These are phyloP conservation scores for Premnoplex brunnescens DNA, from an alignment of 2,797 vertebrate species.

Conservation along the genomic window DNA sequence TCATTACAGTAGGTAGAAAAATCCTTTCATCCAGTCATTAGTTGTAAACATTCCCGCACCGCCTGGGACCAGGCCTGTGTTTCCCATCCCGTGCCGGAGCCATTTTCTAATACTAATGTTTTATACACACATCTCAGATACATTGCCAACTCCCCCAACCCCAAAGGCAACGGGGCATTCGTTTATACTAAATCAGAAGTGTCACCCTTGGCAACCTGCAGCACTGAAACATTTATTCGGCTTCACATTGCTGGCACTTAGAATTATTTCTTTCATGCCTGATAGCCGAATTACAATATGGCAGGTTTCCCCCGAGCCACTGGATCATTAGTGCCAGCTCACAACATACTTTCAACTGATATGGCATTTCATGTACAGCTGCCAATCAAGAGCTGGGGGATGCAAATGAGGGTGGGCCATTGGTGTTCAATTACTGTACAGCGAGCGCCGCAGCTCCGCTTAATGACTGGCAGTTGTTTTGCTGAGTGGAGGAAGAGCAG, in stretches of 20 bases:
- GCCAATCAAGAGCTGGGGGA: slow-evolving; percentile 93
- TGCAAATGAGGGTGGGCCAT: slow-evolving; percentile 96
- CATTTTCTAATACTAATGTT: slow-evolving; percentile 86
- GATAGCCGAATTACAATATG: slow-evolving; percentile 99
- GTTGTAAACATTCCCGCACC: slow-evolving; percentile 80
- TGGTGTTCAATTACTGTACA: slow-evolving; percentile 91
- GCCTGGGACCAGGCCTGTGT: slow-evolving; percentile 80
- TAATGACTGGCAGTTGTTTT: slow-evolving; percentile 90
- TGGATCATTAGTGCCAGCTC: slow-evolving; percentile 99
- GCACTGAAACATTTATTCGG: slow-evolving; percentile 98
- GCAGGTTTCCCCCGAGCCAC: slow-evolving; percentile 97
- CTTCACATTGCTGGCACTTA: slow-evolving; percentile 99
- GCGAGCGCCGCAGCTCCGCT: slow-evolving; percentile 79
- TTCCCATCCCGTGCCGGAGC: slow-evolving; percentile 78
- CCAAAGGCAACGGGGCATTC: slow-evolving; percentile 94
- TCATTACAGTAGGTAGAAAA: slow-evolving; percentile 82
- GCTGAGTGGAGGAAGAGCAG: slow-evolving; percentile 77
- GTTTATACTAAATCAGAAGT: slow-evolving; percentile 99
- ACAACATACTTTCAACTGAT: slow-evolving; percentile 99
- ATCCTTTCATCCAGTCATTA: slow-evolving; percentile 84
- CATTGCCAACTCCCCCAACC: slow-evolving; percentile 83
- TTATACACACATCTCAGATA: slow-evolving; percentile 84
- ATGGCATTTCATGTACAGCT: slow-evolving; percentile 99
- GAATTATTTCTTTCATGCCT: slow-evolving; percentile 99
- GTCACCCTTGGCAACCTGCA: slow-evolving; percentile 98